phyloP scores from a whole-genome alignment of 2,113 vertebrate species.

The Pituophis catenifer region DNA sequence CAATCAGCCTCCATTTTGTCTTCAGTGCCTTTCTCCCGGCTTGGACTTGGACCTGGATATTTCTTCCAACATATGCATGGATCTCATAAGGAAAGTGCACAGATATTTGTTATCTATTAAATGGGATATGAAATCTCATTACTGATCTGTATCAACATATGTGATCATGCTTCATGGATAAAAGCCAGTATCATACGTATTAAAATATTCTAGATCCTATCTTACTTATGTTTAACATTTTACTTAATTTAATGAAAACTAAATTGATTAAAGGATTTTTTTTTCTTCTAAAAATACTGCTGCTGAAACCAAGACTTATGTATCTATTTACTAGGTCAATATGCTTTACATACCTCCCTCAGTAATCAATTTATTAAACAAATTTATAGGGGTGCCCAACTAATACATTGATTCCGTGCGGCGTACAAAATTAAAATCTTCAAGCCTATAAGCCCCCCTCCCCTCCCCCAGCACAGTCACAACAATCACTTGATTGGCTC shows the following conservation, averaged over 20 bases:
- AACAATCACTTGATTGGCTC: too few species aligned
- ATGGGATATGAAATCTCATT: not conserved
- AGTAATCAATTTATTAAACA: not conserved
- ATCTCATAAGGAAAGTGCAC: not conserved
- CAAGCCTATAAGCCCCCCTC: too few species aligned
- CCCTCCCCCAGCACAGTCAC: too few species aligned
- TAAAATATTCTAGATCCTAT: not conserved
- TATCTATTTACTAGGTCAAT: not conserved
- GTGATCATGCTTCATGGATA: not conserved
- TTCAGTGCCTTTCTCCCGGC: too few species aligned
- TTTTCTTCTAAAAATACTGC: not conserved
- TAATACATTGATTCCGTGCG: too few species aligned
- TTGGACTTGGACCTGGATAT: too few species aligned
- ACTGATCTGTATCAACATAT: not conserved
- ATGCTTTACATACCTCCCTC: not conserved
- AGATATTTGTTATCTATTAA: not conserved
- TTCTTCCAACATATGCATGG: not conserved
- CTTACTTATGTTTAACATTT: not conserved
- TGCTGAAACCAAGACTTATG: not conserved
- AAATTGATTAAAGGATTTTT: not conserved
- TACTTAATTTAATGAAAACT: not conserved
- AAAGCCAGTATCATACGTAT: not conserved
- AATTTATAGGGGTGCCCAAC: too few species aligned
- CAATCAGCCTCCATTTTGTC: too few species aligned
- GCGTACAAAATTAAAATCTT: too few species aligned